Base-by-base conservation (phyloP, 1,140 invertebrate species). In the Drosophila pachea region DNA sequence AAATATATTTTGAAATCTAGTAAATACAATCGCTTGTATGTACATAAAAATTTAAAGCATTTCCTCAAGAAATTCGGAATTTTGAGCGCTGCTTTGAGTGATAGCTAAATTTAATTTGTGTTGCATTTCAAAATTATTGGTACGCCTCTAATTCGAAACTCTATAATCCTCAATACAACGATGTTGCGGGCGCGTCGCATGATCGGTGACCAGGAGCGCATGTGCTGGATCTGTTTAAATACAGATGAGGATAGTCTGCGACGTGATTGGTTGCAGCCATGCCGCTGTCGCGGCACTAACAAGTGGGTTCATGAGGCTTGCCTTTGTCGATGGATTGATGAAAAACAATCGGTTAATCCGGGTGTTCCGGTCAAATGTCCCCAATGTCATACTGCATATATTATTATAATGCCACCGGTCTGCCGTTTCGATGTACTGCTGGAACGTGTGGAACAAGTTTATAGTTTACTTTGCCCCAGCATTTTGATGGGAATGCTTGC, bases 231-330 rank as follows among this genome's bases (percentile, higher is more conserved):
- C 11, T 86, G 81, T 12, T 38, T 86, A 9, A 55, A 47, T 4
- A 36, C 64, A 32, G 74, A 86, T 9, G 76, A 77, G 36, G 81
- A 86, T 5, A 47, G 42, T 9, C 22, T 47, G 9, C 64, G 60
- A 0, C 16, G 14, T 2, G 70, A 84, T 47, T 86, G 81, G 81
- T 8, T 74, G 56, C 76, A 81, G 29, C 81, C 81, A 0, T 86
- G 81, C 16, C 81, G 74, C 2, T 86, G 81, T n/a, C 81, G 82
- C 6, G 82, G 81, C 50, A 67, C 68, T 62, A 86, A 72, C 11
- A 74, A 77, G n/a, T 86, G 81, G 81, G 81, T 86, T 48, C 81
- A 86, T 45, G 81, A 77, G 45, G 14, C 47, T 31, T 86, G 81
- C 43, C 74, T 86, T 1, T 59, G 62, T 45, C 82, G 82, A 8